Evolutionary conservation across 2,113 vertebrate genomes (phyloP), one percentile per base, ranked within the genome.

Genomic region (Mormoops blainvillei): DNA sequence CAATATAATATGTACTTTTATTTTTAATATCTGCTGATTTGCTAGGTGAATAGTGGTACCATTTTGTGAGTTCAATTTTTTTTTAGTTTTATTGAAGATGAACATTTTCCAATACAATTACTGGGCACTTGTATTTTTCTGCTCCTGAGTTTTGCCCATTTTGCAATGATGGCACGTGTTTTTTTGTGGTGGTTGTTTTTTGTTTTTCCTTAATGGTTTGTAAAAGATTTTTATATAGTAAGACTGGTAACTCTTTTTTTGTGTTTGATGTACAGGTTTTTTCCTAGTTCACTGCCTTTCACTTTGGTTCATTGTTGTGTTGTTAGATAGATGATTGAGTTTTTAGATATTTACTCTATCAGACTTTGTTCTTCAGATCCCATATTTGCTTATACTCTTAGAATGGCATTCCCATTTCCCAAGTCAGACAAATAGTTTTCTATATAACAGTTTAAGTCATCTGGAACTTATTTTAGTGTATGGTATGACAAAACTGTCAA

Each of bases 221-320:
- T 63, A 28, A 84, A 87, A 45, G 6, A 36, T 94, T 56, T 97
- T 95, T 89, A 61, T 68, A 26, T 95, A 86, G 65, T 52, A 41
- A 90, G 33, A n/a, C 4, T 26, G 24, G 24, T 45, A 28, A 58
- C 33, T 43, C 8, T 45, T 78, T 87, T 80, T 63, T 63, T 36
- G 12, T 48, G 48, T 61, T n/a, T 90, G 26, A 33, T 87, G 31
- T 20, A 80, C 28, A 14, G 48, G 14, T 14, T 54, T 54, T 54
- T 88, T 52, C 54, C 16, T 28, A 83, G 28, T 16, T 92, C n/a
- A 63, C 43, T 93, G 4, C 26, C 56, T 92, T 95, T 89, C 89
- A 28, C 31, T 77, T 92, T 45, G 36, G 48, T 94, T 91, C 70
- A 84, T 80, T 52, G 22, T 11, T 71, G 24, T 86, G 54, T 68